phyloP scores from a whole-genome alignment of 2,113 vertebrate genomes.

The Ginglymostoma cirratum region DNA sequence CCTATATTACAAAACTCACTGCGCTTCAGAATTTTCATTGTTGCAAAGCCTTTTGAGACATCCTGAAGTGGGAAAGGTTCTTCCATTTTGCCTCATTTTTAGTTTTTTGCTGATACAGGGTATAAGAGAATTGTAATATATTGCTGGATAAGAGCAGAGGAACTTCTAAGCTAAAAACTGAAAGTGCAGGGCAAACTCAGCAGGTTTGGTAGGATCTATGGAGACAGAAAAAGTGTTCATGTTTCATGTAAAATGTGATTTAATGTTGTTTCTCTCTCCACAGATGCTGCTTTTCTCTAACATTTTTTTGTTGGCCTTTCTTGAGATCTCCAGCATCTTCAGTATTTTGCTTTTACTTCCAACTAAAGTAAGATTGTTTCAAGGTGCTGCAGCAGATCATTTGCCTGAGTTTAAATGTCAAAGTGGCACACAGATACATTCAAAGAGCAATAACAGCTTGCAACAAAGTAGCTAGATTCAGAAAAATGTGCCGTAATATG shows the following conservation, averaged over 20 bases:
- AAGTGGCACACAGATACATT: not conserved
- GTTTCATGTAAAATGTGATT: no score
- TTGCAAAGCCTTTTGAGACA: not conserved
- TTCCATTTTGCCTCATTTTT: not conserved
- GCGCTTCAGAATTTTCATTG: not conserved
- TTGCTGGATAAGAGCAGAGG: not conserved
- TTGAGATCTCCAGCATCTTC: not conserved
- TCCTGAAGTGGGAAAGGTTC: not conserved
- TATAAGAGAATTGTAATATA: not conserved
- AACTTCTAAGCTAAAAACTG: not conserved
- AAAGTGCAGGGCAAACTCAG: no score
- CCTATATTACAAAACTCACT: not conserved
- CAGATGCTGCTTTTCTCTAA: no score
- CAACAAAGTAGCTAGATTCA: not conserved
- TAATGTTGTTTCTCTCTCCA: no score
- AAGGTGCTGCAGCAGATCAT: not conserved
- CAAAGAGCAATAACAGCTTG: not conserved
- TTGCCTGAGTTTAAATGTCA: not conserved
- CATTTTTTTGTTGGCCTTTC: no score
- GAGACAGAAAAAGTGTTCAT: no score
- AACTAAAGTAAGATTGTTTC: not conserved
- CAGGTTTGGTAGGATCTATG: no score
- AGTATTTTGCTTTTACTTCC: not conserved
- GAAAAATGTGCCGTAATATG: not conserved
- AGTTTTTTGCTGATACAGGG: not conserved